phyloP scores from a whole-genome alignment of 2,888 invertebrate species.

The Punctoribates punctum region DNA sequence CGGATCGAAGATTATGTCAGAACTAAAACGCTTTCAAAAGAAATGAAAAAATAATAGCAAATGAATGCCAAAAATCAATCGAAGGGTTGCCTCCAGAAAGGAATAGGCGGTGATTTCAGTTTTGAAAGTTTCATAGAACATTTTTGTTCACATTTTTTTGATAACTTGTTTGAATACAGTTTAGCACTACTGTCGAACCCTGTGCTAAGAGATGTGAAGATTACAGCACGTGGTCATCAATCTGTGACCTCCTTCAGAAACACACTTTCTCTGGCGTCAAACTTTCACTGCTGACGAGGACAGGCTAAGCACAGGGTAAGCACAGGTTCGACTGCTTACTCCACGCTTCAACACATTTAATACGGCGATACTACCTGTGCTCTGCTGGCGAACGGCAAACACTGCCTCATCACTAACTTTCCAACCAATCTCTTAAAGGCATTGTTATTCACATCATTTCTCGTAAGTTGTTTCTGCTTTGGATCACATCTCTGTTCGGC shows the following conservation, averaged over 20 bases:
- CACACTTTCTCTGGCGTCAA: slow-evolving; percentile 25
- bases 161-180: slow-evolving; percentile 29
- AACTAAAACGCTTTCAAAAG: not conserved
- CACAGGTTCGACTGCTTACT: not conserved
- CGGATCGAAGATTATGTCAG: not conserved
- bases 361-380: not conserved
- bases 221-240: slow-evolving; percentile 32
- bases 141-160: not conserved
- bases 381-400: not conserved
- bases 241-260: slow-evolving; percentile 35
- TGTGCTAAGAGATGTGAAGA: not conserved
- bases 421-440: slow-evolving; percentile 31
- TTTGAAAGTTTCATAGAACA: not conserved
- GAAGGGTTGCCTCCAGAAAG: not conserved
- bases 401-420: slow-evolving; percentile 34
- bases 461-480: not conserved
- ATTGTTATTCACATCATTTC: slow-evolving; percentile 28
- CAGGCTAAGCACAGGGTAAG: not conserved
- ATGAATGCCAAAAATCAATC: slow-evolving; percentile 20
- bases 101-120: slow-evolving; percentile 21
- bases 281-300: not conserved
- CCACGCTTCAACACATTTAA: slow-evolving; percentile 33
- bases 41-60: slow-evolving; percentile 2
- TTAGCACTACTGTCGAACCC: slow-evolving; percentile 8
- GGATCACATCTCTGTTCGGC: not conserved